Percentiles rank a stretch among this genome's conserved stretches.
Evolutionary conservation across 2,113 vertebrate genomes (phyloP).

Genomic region (Tupaia chinensis): DNA sequence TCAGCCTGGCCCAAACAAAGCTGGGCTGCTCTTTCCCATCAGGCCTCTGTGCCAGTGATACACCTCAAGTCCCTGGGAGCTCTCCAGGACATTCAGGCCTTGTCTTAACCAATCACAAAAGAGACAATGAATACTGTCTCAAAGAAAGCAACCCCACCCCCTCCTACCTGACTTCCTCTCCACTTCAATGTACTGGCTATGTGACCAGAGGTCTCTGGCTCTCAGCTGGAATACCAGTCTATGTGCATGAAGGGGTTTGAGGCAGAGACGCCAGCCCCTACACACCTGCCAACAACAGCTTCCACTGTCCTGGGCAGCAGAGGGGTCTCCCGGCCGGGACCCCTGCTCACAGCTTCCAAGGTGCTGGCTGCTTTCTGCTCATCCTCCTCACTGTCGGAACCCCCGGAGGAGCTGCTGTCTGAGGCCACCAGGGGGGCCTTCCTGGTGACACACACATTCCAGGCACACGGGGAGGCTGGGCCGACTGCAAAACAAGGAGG

Average conservation of each 20-base stretch:
- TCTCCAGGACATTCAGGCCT: neutral
- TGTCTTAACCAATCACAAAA: neutral
- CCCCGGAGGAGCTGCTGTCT: constrained; percentile 93
- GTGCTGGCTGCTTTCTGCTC: constrained; percentile 82
- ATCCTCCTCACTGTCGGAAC: constrained; percentile 90
- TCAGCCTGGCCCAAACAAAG: neutral
- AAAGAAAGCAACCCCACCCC: neutral
- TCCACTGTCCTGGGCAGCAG: constrained; percentile 87
- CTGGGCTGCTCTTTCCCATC: neutral
- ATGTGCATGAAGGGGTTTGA: fast-evolving
- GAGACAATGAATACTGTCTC: neutral
- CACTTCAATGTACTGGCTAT: neutral
- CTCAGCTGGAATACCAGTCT: neutral
- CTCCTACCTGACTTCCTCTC: neutral
- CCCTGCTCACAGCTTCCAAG: constrained; percentile 82
- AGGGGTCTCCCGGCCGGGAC: constrained; percentile 85
- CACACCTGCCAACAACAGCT: constrained; percentile 90
- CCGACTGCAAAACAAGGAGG: constrained; percentile 72
- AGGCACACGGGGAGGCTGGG: constrained; percentile 84
- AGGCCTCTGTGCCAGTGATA: neutral
- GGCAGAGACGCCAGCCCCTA: neutral
- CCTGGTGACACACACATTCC: constrained; percentile 87
- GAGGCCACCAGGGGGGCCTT: constrained; percentile 89
- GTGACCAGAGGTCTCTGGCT: neutral
- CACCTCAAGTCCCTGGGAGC: neutral